phyloP scores from a whole-genome alignment of 92 coral and sea anemone genomes.

The Isaurus tuberculatus region DNA sequence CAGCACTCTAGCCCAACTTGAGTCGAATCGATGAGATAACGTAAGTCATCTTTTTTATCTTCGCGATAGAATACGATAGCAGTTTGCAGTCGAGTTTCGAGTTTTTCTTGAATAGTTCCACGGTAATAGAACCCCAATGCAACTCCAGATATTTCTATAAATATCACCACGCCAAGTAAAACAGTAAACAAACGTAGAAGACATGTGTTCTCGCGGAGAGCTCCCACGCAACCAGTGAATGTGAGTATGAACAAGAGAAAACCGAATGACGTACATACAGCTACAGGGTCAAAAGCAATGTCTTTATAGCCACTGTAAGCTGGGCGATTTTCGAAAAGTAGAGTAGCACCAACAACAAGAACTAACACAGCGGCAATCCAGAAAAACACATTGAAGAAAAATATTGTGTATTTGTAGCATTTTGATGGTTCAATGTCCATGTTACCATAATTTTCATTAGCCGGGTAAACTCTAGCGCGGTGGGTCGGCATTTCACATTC shows the following conservation, averaged over 20 bases:
- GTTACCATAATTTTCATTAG: background rate
- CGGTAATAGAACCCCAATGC: constrained; percentile 61
- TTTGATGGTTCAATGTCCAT: constrained; percentile 54
- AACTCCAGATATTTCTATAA: constrained; percentile 58
- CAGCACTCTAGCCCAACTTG: constrained; percentile 73
- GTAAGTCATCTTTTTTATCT: constrained; percentile 64
- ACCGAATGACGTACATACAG: constrained; percentile 65
- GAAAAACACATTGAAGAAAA: constrained; percentile 69
- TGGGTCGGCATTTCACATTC: background rate
- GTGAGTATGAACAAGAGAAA: constrained; percentile 66
- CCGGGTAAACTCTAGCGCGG: constrained; percentile 14
- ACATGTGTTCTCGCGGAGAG: constrained; percentile 73
- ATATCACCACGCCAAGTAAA: constrained; percentile 47
- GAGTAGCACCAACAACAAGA: constrained; percentile 63
- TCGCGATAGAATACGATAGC: constrained; percentile 66
- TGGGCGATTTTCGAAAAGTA: constrained; percentile 64
- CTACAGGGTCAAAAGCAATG: constrained; percentile 67
- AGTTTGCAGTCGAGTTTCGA: constrained; percentile 35
- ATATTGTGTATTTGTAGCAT: constrained; percentile 63
- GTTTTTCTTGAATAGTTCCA: constrained; percentile 49
- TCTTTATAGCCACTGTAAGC: constrained; percentile 62
- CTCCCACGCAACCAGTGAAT: constrained; percentile 77
- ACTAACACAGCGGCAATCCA: constrained; percentile 67
- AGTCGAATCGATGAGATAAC: constrained; percentile 65
- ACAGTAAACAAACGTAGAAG: constrained; percentile 58